Percentiles rank a stretch among this genome's conserved stretches.
These are phyloP conservation scores for Ctenomys sociabilis DNA, from an alignment of 2,113 vertebrate species.

Conservation along the genomic window DNA sequence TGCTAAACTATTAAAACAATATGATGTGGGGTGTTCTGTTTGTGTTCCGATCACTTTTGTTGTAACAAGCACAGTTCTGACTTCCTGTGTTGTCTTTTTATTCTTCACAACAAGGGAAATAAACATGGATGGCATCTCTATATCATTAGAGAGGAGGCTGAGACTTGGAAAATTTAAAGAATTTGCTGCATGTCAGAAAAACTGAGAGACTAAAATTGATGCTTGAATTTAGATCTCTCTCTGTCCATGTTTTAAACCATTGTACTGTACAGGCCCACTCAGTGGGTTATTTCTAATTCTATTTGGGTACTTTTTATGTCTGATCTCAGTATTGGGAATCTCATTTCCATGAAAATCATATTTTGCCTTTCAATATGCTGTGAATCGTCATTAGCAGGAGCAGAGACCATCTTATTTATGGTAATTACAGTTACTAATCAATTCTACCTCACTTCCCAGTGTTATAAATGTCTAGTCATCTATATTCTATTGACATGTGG, in stretches of 20 bases:
- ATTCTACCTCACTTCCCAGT: slow-evolving; percentile 77
- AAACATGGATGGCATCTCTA: neutral
- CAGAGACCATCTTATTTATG: slow-evolving; percentile 76
- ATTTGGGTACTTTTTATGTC: neutral
- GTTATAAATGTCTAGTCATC: slow-evolving; percentile 83
- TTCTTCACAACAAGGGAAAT: neutral
- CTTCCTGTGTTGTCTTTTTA: neutral
- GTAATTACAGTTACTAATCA: slow-evolving; percentile 83
- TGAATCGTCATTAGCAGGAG: slow-evolving; percentile 75
- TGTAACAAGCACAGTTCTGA: neutral
- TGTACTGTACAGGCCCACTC: neutral
- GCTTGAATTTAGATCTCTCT: slow-evolving; percentile 31
- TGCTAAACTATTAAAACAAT: neutral
- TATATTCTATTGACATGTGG: slow-evolving; percentile 70
- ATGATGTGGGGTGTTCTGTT: neutral
- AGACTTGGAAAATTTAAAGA: neutral
- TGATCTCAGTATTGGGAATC: slow-evolving; percentile 41
- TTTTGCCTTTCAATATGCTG: slow-evolving; percentile 73
- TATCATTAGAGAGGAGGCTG: neutral
- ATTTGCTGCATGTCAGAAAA: neutral
- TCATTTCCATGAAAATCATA: slow-evolving; percentile 62
- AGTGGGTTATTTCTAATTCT: slow-evolving; percentile 53
- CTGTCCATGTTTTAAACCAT: neutral
- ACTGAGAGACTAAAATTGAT: neutral
- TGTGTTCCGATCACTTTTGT: neutral